Percentiles rank a stretch among this genome's conserved stretches.
Conservation (phyloP, 2,797 vertebrate species). For the Bothrops alternatus region DNA sequence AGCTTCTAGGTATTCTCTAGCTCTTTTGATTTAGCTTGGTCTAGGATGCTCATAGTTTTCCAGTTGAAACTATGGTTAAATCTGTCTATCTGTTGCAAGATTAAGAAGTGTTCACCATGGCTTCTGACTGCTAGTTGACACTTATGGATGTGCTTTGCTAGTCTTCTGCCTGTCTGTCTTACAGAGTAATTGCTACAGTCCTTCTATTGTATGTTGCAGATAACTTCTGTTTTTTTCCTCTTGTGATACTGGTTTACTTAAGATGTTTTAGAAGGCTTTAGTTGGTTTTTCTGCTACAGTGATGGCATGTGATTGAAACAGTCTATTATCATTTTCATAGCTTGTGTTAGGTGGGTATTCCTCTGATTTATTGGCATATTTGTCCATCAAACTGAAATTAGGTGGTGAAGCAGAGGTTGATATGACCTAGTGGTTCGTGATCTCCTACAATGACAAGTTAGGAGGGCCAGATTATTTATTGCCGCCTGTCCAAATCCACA, state of each 20-base stretch:
- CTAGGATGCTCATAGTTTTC: not conserved
- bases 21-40: not conserved
- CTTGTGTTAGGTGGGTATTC: not conserved
- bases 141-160: not conserved
- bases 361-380: no score
- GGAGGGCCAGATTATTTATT: not conserved
- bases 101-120: not conserved
- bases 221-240: no score
- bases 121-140: not conserved
- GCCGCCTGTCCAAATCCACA: not conserved
- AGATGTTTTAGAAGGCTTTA: no score
- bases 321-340: not conserved
- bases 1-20: not conserved
- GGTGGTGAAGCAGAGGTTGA: no score
- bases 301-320: no score
- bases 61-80: not conserved
- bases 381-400: no score
- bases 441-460: not conserved
- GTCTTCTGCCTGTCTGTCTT: not conserved
- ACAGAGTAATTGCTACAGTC: no score
- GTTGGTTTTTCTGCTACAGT: no score
- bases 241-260: no score
- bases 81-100: not conserved
- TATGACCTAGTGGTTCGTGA: not conserved
- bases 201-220: no score